phyloP scores from a whole-genome alignment of 2,113 vertebrate species.

The Puffinus mauretanicus region DNA sequence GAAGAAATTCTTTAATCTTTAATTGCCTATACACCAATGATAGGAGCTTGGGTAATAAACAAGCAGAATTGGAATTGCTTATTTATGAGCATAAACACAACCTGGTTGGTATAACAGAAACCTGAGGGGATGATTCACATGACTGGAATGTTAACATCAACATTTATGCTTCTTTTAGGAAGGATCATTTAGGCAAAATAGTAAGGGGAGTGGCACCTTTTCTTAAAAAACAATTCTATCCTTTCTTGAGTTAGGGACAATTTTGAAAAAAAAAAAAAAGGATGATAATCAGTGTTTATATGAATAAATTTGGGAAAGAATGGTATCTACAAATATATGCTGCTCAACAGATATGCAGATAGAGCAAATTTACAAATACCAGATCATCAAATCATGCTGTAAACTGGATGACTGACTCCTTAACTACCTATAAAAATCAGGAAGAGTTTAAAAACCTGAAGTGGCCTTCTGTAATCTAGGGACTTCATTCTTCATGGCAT shows the following conservation, averaged over 20 bases:
- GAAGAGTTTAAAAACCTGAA: neutral
- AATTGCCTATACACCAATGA: constrained; percentile 31
- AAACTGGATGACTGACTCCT: neutral
- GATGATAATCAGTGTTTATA: neutral
- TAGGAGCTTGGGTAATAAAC: constrained; percentile 44
- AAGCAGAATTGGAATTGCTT: constrained; percentile 54
- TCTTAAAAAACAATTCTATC: neutral
- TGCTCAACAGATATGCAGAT: neutral
- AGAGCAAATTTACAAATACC: neutral
- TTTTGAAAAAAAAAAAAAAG: neutral
- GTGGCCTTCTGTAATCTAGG: neutral
- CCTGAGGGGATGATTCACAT: neutral
- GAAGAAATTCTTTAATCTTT: constrained; percentile 64
- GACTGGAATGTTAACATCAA: constrained; percentile 42
- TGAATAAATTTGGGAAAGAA: neutral
- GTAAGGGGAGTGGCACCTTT: neutral
- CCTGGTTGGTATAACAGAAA: neutral
- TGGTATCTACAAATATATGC: neutral
- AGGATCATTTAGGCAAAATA: neutral
- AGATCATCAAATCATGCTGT: neutral
- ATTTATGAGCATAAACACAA: constrained; percentile 54
- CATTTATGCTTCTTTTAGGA: neutral
- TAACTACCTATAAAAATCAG: neutral
- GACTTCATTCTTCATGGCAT: neutral
- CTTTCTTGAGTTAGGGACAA: neutral